These are phyloP conservation scores for Heliconius hortense DNA, from an alignment of 2,888 invertebrate genomes.

Conservation along the genomic window DNA sequence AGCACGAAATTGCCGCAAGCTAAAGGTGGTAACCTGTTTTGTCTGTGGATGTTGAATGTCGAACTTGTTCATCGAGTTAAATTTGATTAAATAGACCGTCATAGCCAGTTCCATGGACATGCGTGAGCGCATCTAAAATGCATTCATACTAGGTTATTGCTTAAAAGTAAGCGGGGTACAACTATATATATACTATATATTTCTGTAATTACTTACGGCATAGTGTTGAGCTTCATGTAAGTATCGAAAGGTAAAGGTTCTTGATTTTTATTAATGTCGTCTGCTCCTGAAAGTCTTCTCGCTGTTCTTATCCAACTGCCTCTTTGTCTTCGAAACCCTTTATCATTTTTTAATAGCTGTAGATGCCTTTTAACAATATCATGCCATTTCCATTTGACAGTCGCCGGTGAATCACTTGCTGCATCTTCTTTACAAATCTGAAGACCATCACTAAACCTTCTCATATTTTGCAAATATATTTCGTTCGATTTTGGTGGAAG, in stretches of 20 bases:
- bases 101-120: conserved; percentile 53
- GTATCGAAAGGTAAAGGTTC: conserved; percentile 66
- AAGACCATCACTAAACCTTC: conserved; percentile 76
- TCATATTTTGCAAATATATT: conserved; percentile 75
- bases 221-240: conserved; percentile 74
- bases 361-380: conserved; percentile 78
- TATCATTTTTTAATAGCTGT: conserved; percentile 74
- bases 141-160: conserved; percentile 24
- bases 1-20: conserved; percentile 55
- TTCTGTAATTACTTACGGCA: conserved; percentile 68
- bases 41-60: conserved; percentile 49
- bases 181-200: conserved; percentile 1
- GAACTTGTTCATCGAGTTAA: conserved; percentile 49
- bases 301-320: conserved; percentile 78
- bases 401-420: conserved; percentile 77
- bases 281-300: conserved; percentile 69
- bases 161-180: conserved; percentile 27
- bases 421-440: conserved; percentile 80
- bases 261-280: conserved; percentile 60
- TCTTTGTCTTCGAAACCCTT: conserved; percentile 74
- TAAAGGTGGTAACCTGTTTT: conserved; percentile 64
- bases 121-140: conserved; percentile 50
- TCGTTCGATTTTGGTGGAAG: conserved; percentile 79
- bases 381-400: conserved; percentile 80
- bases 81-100: conserved; percentile 60